A percentile compares a stretch with the other conserved stretches of the same genome.
Conservation (phyloP, 2,888 invertebrate genomes). For the Theretra japonica region DNA sequence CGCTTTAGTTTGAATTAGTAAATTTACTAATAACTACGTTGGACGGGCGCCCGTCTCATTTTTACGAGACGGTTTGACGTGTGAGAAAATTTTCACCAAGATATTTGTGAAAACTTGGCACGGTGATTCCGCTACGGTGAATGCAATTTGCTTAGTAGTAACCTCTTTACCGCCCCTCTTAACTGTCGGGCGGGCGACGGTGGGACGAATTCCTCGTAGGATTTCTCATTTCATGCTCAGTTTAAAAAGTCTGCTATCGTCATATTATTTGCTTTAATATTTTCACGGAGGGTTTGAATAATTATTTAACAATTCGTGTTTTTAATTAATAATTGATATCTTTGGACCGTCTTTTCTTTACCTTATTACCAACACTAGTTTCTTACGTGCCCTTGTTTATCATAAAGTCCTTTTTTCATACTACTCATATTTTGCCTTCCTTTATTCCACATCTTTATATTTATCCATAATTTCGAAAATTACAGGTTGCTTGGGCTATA, state of each 20-base stretch:
- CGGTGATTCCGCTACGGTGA: constrained; percentile 57
- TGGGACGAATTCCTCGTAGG: constrained; percentile 60
- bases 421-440: too few species aligned
- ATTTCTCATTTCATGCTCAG: constrained; percentile 78
- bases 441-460: too few species aligned
- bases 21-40: background rate
- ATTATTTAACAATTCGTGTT: background rate
- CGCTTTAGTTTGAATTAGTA: background rate
- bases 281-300: constrained; percentile 35
- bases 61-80: constrained; percentile 47
- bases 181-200: constrained; percentile 47
- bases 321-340: background rate
- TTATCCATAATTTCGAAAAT: too few species aligned
- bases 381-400: too few species aligned
- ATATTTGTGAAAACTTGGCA: constrained; percentile 55
- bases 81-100: constrained; percentile 44
- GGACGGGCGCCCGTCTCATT: constrained; percentile 36
- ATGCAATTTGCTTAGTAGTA: constrained; percentile 77
- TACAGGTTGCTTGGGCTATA: too few species aligned
- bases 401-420: too few species aligned
- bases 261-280: constrained; percentile 48
- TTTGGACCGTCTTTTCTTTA: too few species aligned
- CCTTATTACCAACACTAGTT: too few species aligned
- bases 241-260: constrained; percentile 64
- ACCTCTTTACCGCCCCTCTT: constrained; percentile 65